phyloP scores from a whole-genome alignment of 2,797 vertebrate species.

The Paratrypauchen microcephalus region DNA sequence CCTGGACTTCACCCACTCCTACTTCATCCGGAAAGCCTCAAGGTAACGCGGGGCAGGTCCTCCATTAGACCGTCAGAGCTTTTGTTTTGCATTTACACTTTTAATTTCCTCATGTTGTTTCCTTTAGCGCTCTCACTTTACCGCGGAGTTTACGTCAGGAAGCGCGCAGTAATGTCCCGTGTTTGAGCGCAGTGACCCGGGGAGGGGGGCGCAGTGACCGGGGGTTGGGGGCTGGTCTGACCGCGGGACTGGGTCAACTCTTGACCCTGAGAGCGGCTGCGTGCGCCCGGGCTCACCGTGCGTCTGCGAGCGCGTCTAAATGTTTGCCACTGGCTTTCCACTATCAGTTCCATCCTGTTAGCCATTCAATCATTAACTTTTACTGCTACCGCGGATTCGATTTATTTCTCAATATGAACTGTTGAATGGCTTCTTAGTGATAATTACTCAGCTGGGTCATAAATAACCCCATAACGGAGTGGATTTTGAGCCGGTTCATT shows the following conservation, averaged over 20 bases:
- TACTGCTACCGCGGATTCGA: constrained; percentile 41
- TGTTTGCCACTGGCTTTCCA: constrained; percentile 1
- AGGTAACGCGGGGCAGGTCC: constrained; percentile 75
- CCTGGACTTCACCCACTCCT: constrained; percentile 87
- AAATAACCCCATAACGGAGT: constrained; percentile 14
- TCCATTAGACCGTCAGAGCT: not conserved
- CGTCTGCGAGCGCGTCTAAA: no score
- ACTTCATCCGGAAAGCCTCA: constrained; percentile 91
- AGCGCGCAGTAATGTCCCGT: not conserved
- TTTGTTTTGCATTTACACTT: constrained; percentile 6
- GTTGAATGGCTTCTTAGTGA: constrained; percentile 23
- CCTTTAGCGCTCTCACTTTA: constrained; percentile 3
- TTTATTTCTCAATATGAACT: constrained; percentile 35
- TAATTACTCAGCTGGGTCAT: constrained; percentile 26
- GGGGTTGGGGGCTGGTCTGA: not conserved
- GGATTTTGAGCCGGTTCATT: constrained; percentile 14
- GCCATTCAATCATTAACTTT: constrained; percentile 66
- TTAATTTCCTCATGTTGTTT: constrained; percentile 11
- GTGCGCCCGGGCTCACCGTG: constrained; percentile 10
- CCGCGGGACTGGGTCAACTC: not conserved
- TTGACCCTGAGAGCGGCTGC: not conserved
- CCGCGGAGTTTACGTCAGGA: not conserved
- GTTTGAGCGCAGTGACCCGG: not conserved
- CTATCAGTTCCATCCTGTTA: constrained; percentile 31
- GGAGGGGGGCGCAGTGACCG: not conserved